Percentiles rank a stretch among this genome's conserved stretches.
These are phyloP conservation scores for Sander lucioperca DNA, from an alignment of 2,113 vertebrate species.

Conservation along the genomic window DNA sequence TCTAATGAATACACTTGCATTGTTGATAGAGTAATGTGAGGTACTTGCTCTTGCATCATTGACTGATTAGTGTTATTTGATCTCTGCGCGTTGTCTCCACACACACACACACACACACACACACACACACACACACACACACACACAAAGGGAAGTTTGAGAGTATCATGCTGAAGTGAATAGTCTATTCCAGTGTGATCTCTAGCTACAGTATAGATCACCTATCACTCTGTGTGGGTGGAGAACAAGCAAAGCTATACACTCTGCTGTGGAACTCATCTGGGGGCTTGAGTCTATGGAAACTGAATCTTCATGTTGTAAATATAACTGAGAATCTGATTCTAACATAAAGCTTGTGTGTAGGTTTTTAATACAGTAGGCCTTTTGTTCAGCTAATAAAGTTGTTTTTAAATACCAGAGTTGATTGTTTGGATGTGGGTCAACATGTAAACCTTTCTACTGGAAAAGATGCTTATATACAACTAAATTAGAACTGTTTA, in stretches of 20 bases:
- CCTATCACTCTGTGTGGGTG: constrained; percentile 60
- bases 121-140: constrained; percentile 1
- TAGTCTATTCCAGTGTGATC: constrained; percentile 25
- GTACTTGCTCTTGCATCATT: neutral
- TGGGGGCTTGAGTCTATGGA: constrained; percentile 41
- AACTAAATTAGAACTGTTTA: neutral
- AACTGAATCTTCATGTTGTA: constrained; percentile 21
- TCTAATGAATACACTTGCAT: constrained; percentile 25
- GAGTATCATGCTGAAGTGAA: constrained; percentile 21
- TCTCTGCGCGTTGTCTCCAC: neutral
- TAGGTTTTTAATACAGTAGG: neutral
- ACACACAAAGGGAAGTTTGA: neutral
- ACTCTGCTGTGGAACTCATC: constrained; percentile 30
- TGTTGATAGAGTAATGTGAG: constrained; percentile 12
- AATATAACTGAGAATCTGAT: constrained; percentile 24
- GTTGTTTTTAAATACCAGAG: neutral
- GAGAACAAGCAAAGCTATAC: constrained; percentile 34
- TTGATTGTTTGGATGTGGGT: neutral
- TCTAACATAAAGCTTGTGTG: neutral
- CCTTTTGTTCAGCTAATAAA: neutral
- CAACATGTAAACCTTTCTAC: neutral
- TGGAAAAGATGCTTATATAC: neutral
- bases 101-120: neutral
- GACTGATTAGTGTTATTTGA: constrained; percentile 8
- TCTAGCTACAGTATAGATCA: constrained; percentile 51